Base-by-base conservation (phyloP, 1,140 invertebrate genomes). In the Catajapyx aquilonaris region DNA sequence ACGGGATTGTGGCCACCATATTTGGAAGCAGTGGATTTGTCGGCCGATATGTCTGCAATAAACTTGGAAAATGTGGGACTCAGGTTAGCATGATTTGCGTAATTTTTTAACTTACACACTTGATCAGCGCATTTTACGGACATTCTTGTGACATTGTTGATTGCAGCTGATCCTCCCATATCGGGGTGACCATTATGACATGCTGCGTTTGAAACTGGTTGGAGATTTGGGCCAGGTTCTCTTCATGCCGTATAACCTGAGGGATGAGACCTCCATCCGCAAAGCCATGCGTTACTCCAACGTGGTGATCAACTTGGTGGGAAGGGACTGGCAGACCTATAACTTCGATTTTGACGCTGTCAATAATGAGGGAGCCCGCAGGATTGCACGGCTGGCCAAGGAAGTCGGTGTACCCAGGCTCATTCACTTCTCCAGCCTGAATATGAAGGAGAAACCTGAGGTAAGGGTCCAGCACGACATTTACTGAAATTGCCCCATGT, bases 211-310 rank as follows among this genome's bases (percentile, higher is more conserved):
- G 2, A 91, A 90, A 60, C 51, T 95, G 2, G 62, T 62, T 48
- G 91, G 93, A 25, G 95, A 98, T 62, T 66, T 98, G 35, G 95
- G 95, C 18, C 95, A 99, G 68, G 75, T 98, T 15, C 59, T 91
- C 1, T 98, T 79, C 55, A 71, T 81, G 50, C 85, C 77, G 2
- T 95, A 73, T 53, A 49, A 90, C 51, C 48, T 97, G 16, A 62
- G 66, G 31, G 86, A 98, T 65, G 84, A 93, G 49, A 76, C 80
- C n/a, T 75, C 76, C 0, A 78, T 98, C 45, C 59, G 70, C 3
- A 85, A 79, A 56, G 76, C 76, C 9, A 68, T 97, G 4, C 80
- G 83, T 49, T 84, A 98, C 61, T 97, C 93, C 0, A 95, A 97
- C 65, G 81, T 97, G 41, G 94, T 98, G 1, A 74, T 99, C 43